phyloP scores from a whole-genome alignment of 2,113 vertebrate genomes.

The Andinoacara biseriatus region DNA sequence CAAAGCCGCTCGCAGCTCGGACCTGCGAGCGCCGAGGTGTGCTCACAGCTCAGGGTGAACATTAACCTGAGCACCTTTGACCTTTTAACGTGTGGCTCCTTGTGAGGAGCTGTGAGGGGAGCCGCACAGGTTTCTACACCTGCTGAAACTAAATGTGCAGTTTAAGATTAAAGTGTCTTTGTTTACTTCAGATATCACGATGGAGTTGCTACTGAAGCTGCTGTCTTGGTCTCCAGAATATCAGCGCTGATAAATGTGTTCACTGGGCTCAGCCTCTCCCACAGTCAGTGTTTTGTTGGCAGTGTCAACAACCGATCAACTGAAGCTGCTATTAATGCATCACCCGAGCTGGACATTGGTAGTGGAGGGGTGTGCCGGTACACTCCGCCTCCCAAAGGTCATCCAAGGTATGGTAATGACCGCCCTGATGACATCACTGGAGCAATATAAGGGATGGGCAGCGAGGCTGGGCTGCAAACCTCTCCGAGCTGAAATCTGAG shows the following conservation, averaged over 20 bases:
- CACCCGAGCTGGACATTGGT: conserved; percentile 15
- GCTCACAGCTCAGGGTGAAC: conserved; percentile 48
- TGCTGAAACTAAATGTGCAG: neutral
- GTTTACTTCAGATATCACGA: neutral
- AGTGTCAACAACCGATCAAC: conserved; percentile 40
- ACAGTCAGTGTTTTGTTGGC: conserved; percentile 16
- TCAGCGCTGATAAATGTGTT: neutral
- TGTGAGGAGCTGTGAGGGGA: neutral
- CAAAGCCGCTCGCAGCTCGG: neutral
- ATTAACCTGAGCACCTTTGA: conserved; percentile 57
- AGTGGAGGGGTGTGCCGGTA: conserved; percentile 37
- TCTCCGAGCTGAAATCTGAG: conserved; percentile 1
- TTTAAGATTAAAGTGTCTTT: neutral
- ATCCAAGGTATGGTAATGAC: conserved; percentile 50
- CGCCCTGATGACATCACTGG: conserved; percentile 53
- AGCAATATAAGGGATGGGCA: conserved; percentile 67
- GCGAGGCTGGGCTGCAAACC: conserved; percentile 11
- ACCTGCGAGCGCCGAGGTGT: conserved; percentile 32
- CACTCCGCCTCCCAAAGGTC: conserved; percentile 56
- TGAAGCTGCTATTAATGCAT: conserved; percentile 40
- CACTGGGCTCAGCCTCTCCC: neutral
- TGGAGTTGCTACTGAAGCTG: neutral
- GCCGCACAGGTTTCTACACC: conserved; percentile 4
- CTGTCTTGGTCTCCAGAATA: neutral
- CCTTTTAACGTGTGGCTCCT: conserved; percentile 1